Evolutionary conservation across 30 jellyfish, hydroid and myxozoan genomes (phyloP).

Genomic region (Aurelia aurita): DNA sequence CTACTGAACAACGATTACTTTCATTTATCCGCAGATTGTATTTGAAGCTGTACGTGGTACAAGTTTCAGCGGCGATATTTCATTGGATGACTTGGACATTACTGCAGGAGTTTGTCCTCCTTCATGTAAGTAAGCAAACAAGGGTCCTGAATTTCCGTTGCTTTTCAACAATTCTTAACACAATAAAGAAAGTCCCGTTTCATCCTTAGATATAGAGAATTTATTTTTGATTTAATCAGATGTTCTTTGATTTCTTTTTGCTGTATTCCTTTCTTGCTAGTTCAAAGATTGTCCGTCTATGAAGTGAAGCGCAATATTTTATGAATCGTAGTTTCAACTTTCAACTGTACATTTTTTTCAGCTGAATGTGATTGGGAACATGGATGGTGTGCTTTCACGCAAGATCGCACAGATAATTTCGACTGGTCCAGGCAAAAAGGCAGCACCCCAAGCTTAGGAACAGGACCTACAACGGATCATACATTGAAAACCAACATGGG

Average conservation of each 20-base stretch:
- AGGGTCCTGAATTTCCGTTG: too few species aligned
- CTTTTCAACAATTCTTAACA: too few species aligned
- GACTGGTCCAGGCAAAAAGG: slow-evolving; percentile 96
- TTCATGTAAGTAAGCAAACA: slow-evolving; percentile 45
- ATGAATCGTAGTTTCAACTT: too few species aligned
- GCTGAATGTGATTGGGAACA: slow-evolving; percentile 95
- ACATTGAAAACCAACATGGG: slow-evolving; percentile 92
- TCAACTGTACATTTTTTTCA: too few species aligned
- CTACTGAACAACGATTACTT: too few species aligned
- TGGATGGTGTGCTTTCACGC: slow-evolving; percentile 83
- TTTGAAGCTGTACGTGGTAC: slow-evolving; percentile 94
- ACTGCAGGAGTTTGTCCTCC: slow-evolving; percentile 85
- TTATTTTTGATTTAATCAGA: too few species aligned
- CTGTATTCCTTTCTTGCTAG: too few species aligned
- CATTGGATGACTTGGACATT: slow-evolving; percentile 87
- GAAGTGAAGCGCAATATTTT: too few species aligned
- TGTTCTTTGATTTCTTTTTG: too few species aligned
- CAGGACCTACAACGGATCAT: slow-evolving; percentile 93
- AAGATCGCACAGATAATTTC: slow-evolving; percentile 79
- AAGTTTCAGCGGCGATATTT: slow-evolving; percentile 91
- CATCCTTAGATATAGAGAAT: too few species aligned
- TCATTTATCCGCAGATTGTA: slow-evolving; percentile 57
- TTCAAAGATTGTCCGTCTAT: too few species aligned
- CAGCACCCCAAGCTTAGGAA: slow-evolving; percentile 85
- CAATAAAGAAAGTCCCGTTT: too few species aligned